These are phyloP conservation scores for Falco rusticolus DNA, from an alignment of 2,797 vertebrate species.

Conservation along the genomic window DNA sequence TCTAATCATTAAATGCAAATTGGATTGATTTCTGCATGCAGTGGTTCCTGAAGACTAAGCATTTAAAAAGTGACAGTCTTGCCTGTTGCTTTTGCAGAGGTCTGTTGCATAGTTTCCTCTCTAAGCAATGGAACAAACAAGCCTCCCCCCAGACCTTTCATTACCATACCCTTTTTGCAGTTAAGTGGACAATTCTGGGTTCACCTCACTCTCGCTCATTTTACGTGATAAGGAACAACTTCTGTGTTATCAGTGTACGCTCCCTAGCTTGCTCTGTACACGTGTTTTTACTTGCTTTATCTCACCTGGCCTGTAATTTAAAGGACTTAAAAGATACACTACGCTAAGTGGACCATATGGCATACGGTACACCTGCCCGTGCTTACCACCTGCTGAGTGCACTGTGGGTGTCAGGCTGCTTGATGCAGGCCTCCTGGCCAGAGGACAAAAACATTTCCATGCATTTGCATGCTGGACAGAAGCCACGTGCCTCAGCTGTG, in stretches of 20 bases:
- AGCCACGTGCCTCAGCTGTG: slow-evolving; percentile 70
- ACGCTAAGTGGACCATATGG: slow-evolving; percentile 74
- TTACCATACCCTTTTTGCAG: neutral
- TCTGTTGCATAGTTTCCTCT: slow-evolving; percentile 7
- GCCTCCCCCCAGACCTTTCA: neutral
- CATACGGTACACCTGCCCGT: slow-evolving; percentile 79
- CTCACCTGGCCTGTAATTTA: slow-evolving; percentile 75
- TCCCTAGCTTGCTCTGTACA: neutral
- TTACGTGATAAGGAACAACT: neutral
- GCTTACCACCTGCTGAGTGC: slow-evolving; percentile 85
- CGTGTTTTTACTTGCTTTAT: slow-evolving; percentile 28
- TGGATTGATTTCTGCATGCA: neutral
- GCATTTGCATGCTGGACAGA: slow-evolving; percentile 70
- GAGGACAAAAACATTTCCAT: slow-evolving; percentile 61
- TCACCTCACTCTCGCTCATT: neutral
- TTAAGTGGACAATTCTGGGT: neutral
- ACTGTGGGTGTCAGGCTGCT: slow-evolving; percentile 5
- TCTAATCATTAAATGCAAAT: slow-evolving; percentile 10
- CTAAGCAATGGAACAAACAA: neutral
- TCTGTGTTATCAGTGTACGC: neutral
- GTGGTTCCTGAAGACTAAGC: neutral
- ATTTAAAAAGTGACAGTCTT: neutral
- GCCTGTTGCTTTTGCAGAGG: neutral
- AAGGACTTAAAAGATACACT: slow-evolving; percentile 64
- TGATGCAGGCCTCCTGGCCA: slow-evolving; percentile 47